Conservation (phyloP, 2,797 vertebrate genomes). For the Anguilla marmorata region DNA sequence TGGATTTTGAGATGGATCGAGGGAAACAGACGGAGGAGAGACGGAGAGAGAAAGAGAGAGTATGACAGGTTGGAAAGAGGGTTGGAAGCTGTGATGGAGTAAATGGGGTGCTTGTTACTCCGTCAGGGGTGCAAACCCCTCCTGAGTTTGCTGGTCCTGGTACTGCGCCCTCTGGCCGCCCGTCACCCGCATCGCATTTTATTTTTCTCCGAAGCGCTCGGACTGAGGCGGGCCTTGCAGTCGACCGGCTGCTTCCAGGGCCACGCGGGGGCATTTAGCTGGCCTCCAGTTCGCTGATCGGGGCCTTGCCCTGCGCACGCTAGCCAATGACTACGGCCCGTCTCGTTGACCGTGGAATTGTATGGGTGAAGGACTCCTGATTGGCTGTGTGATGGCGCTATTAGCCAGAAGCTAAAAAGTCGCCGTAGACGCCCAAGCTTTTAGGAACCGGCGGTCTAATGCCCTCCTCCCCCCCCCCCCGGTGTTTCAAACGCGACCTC, state of each 20-base stretch:
- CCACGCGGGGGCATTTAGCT: background rate
- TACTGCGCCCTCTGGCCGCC: slow-evolving; percentile 37
- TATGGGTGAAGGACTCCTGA: slow-evolving; percentile 3
- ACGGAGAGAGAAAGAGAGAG: background rate
- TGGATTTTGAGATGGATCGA: background rate
- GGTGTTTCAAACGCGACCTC: background rate
- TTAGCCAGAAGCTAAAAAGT: background rate
- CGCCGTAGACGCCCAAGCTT: background rate
- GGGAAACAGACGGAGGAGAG: background rate
- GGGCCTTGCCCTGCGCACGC: background rate
- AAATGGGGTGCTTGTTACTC: slow-evolving; percentile 54
- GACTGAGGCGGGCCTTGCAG: background rate
- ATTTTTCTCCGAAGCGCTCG: slow-evolving; percentile 17
- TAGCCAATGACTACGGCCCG: background rate
- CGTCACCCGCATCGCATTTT: background rate
- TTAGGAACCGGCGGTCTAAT: background rate
- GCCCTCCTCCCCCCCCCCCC: no score
- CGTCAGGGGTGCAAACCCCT: slow-evolving; percentile 34
- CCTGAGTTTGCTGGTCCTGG: slow-evolving; percentile 28
- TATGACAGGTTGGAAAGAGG: background rate
- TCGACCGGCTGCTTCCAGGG: slow-evolving; percentile 40
- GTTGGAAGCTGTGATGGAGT: slow-evolving; percentile 39
- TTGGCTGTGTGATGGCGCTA: slow-evolving; percentile 8
- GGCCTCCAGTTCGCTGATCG: background rate
- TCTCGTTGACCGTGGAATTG: background rate